Evolutionary conservation across 2,113 vertebrate species (phyloP).

Genomic region (Phylloscopus whistleri): DNA sequence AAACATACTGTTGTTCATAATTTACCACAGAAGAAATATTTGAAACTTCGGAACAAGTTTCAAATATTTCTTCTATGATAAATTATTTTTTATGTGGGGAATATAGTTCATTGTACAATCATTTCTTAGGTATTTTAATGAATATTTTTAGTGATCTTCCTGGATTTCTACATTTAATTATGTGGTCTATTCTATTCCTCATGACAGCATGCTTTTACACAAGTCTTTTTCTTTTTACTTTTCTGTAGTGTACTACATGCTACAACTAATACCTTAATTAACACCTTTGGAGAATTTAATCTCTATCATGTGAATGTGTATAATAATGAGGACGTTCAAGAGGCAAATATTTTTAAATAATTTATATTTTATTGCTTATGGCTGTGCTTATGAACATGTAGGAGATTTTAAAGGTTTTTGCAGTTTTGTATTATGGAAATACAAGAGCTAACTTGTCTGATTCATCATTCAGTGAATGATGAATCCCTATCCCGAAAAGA

Average conservation of each 20-base stretch:
- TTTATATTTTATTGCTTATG: background rate
- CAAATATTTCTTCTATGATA: background rate
- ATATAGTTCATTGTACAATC: background rate
- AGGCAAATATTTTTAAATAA: background rate
- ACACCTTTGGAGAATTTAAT: background rate
- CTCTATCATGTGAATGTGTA: background rate
- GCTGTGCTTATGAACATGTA: background rate
- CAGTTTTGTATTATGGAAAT: background rate
- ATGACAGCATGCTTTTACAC: background rate
- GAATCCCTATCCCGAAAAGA: background rate
- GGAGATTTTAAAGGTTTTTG: background rate
- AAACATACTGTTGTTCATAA: background rate
- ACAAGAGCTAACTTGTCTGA: background rate
- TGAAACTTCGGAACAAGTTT: background rate
- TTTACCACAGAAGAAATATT: too few relatives aligned
- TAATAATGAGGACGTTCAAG: background rate
- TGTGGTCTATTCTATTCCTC: background rate
- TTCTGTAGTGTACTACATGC: background rate
- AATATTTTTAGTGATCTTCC: background rate
- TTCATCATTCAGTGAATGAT: background rate
- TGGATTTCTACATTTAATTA: slow-evolving; percentile 44
- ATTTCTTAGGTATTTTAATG: background rate
- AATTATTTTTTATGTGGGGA: background rate
- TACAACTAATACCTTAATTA: background rate
- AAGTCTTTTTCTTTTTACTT: background rate